These are phyloP conservation scores for Lophochroa leadbeateri DNA, from an alignment of 2,113 vertebrate species.

Conservation along the genomic window DNA sequence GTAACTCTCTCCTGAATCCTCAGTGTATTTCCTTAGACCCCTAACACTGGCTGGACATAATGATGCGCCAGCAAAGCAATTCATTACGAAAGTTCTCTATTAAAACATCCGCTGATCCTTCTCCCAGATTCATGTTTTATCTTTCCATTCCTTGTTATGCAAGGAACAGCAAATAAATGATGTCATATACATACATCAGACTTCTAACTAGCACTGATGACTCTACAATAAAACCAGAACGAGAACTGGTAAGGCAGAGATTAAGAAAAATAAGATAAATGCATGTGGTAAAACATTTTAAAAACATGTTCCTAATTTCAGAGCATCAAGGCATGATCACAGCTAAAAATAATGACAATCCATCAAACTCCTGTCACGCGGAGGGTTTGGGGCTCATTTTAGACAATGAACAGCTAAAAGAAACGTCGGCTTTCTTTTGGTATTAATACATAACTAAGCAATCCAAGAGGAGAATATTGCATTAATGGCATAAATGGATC, in stretches of 20 bases:
- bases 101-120: neutral
- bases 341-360: neutral
- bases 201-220: constrained; percentile 12
- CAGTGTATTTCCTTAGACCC: neutral
- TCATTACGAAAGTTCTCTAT: neutral
- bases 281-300: neutral
- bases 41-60: neutral
- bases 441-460: constrained; percentile 29
- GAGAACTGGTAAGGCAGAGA: neutral
- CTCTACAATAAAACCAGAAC: constrained; percentile 10
- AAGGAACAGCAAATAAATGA: neutral
- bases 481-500: constrained; percentile 48
- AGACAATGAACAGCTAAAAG: constrained; percentile 14
- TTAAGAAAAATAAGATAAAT: constrained; percentile 42
- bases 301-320: constrained; percentile 16
- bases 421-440: neutral
- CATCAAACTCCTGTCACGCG: neutral
- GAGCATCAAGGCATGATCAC: neutral
- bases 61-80: neutral
- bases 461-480: constrained; percentile 39
- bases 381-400: neutral
- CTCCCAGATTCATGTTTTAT: neutral
- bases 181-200: neutral
- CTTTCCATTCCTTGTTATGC: neutral
- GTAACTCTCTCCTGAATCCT: neutral